Base-by-base conservation (phyloP, 2,888 invertebrate genomes). In the Scaptomyza tumidula region DNA sequence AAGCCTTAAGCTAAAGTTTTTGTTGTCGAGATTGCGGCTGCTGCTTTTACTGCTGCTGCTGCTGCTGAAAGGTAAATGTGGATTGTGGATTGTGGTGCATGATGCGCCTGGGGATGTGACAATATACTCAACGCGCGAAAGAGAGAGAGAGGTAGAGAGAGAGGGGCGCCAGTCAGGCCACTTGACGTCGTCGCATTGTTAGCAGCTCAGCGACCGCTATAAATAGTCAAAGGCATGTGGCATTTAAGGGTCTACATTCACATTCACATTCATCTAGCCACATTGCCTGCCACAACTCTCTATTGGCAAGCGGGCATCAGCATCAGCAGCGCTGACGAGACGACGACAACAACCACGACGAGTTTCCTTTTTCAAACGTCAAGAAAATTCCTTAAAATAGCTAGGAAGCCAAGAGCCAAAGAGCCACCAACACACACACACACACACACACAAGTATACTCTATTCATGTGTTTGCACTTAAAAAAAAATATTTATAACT, bases 141-240 rank as follows among this genome's bases (percentile, higher is more conserved):
- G 10, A 13, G 16, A 33, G 31, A 16, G 27, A 14, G 3, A 10
- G 45, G 14, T 16, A 14, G 9, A 7, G 33, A 16, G 16, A 14
- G 9, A n/a, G 33, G 16, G 45, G 50, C 44, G 55, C 61, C 52
- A 53, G 53, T 44, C 68, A 37, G 75, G 70, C 71, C 75, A 80
- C 80, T 80, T 85, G 85, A 80, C 82, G 85, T 71, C 62, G 67
- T 58, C 66, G 75, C 85, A 80, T 80, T 80, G 80, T 80, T 80
- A 78, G 79, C 80, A 85, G 33, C 85, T 71, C 85, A 81, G 85
- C 68, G 71, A 54, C 72, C 79, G 86, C 86, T 80, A 85, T 85
- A 85, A 85, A 85, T 80, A 80, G 80, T 85, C 80, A 76, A 75
- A 70, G 72, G 80, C 80, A 82, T 69, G 75, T 67, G 74, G 61